Conservation (phyloP, 2,888 invertebrate genomes). For the Actias luna region DNA sequence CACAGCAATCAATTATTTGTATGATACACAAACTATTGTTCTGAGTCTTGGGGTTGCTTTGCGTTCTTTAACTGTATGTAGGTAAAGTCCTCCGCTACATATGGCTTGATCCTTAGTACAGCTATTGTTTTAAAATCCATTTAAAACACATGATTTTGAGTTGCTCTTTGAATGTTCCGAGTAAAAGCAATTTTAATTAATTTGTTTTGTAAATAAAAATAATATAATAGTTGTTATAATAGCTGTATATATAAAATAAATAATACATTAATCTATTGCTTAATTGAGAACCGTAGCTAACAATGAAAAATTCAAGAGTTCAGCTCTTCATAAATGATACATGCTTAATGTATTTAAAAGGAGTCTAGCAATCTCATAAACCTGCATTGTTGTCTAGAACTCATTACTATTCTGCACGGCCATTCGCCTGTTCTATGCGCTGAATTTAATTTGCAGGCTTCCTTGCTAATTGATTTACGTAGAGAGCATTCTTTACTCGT, state of each 20-base stretch:
- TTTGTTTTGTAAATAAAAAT: too few relatives aligned
- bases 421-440: slow-evolving; percentile 1
- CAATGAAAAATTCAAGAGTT: background rate
- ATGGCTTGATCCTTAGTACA: too few relatives aligned
- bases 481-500: background rate
- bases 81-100: too few relatives aligned
- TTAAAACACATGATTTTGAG: too few relatives aligned
- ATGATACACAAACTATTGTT: too few relatives aligned
- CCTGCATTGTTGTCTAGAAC: background rate
- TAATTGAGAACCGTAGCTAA: background rate
- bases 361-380: background rate
- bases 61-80: too few relatives aligned
- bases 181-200: too few relatives aligned
- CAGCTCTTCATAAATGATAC: slow-evolving; percentile 24
- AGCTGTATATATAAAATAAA: background rate
- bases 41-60: too few relatives aligned
- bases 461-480: background rate
- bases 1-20: too few relatives aligned
- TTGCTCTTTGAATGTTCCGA: too few relatives aligned
- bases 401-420: background rate
- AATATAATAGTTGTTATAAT: background rate
- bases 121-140: too few relatives aligned
- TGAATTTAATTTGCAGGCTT: slow-evolving; percentile 1
- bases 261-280: background rate
- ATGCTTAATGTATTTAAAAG: background rate